phyloP scores from a whole-genome alignment of 1,140 invertebrate species.

The Euura lappo region DNA sequence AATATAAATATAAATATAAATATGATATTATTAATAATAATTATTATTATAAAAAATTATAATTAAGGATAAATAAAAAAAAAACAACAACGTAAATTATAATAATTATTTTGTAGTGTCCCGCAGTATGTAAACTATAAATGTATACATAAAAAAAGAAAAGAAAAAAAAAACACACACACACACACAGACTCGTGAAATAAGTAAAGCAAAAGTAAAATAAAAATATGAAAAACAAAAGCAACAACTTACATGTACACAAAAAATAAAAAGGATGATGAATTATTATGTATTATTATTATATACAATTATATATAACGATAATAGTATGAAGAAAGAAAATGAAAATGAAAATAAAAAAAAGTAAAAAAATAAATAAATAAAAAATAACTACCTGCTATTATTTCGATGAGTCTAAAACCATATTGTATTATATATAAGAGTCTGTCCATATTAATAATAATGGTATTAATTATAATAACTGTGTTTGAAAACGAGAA shows the following conservation, averaged over 20 bases:
- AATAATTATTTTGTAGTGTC: constrained; percentile 61
- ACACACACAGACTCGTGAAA: not conserved
- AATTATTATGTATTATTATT: constrained; percentile 35
- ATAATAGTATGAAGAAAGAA: constrained; percentile 37
- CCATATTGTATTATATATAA: constrained; percentile 64
- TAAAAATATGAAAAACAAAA: not conserved
- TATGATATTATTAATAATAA: constrained; percentile 27
- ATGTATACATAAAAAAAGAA: constrained; percentile 48
- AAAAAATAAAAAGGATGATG: constrained; percentile 13
- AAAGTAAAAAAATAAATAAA: constrained; percentile 35
- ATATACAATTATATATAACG: too few relatives aligned
- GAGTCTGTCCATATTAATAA: constrained; percentile 63
- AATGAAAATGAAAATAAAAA: constrained; percentile 56
- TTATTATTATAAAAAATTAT: constrained; percentile 27
- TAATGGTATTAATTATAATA: constrained; percentile 62
- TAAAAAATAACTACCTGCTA: constrained; percentile 47
- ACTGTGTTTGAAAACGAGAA: constrained; percentile 63
- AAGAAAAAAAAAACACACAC: constrained; percentile 9
- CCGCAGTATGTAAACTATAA: constrained; percentile 58
- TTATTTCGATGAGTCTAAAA: constrained; percentile 60
- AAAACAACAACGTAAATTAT: constrained; percentile 40
- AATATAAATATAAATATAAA: constrained; percentile 41
- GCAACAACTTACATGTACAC: too few relatives aligned
- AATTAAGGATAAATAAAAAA: constrained; percentile 45
- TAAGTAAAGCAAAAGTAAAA: not conserved